These are phyloP conservation scores for Rhinophrynus dorsalis DNA, from an alignment of 2,797 vertebrate genomes.

Conservation along the genomic window DNA sequence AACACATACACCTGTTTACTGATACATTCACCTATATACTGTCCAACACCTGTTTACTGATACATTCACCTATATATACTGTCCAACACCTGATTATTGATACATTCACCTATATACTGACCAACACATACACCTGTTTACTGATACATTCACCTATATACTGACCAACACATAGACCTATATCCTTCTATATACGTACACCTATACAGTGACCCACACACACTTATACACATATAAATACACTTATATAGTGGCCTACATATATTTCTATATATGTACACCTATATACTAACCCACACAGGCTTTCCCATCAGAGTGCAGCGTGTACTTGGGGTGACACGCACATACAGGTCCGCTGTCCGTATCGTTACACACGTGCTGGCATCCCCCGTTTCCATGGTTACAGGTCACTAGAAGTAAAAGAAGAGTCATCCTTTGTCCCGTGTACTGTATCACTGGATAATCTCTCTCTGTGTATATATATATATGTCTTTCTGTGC, in stretches of 20 bases:
- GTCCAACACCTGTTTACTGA: no score
- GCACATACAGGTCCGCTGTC: slow-evolving; percentile 85
- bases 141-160: background rate
- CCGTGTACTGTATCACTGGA: no score
- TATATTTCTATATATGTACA: background rate
- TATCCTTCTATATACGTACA: no score
- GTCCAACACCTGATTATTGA: background rate
- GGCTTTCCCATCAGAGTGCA: slow-evolving; percentile 83
- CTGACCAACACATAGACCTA: background rate
- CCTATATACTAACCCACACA: slow-evolving; percentile 83
- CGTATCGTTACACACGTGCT: slow-evolving; percentile 92
- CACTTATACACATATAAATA: no score
- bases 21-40: no score
- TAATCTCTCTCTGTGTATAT: no score
- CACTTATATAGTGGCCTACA: background rate
- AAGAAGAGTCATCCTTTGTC: slow-evolving; percentile 3
- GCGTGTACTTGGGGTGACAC: slow-evolving; percentile 86
- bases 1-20: no score
- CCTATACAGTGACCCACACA: no score
- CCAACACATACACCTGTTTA: background rate
- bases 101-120: background rate
- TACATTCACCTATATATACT: background rate
- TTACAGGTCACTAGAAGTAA: slow-evolving; percentile 86
- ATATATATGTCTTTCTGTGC: no score
- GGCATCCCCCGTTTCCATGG: slow-evolving; percentile 96